These are phyloP conservation scores for Silurus aristotelis DNA, from an alignment of 2,797 vertebrate species.

Conservation along the genomic window DNA sequence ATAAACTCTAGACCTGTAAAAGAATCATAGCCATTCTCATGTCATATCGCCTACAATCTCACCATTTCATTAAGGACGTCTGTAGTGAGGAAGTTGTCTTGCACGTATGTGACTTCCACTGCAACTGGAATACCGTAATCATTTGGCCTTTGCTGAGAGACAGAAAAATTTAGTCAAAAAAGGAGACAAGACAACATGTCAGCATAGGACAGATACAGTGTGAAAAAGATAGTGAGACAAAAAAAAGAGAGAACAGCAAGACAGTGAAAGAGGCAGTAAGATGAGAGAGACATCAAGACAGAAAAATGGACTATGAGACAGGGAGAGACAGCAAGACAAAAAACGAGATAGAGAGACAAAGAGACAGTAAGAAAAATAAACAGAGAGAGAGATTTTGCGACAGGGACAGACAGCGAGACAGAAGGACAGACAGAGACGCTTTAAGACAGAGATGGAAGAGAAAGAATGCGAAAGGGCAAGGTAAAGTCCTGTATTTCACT, in stretches of 20 bases:
- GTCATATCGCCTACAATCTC: background rate
- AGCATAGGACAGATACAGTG: background rate
- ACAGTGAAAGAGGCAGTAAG: background rate
- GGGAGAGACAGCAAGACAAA: background rate
- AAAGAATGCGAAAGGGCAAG: background rate
- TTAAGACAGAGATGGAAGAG: background rate
- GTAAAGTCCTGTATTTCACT: background rate
- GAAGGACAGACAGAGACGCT: background rate
- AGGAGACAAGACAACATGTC: background rate
- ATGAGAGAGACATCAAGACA: background rate
- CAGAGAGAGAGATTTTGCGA: too few species aligned
- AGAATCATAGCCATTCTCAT: background rate
- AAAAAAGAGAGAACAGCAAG: background rate
- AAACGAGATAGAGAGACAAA: background rate
- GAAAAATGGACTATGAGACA: background rate
- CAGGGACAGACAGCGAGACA: background rate
- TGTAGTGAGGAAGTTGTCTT: slow-evolving; percentile 94
- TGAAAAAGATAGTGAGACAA: background rate
- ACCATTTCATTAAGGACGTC: slow-evolving; percentile 96
- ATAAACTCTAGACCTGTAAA: background rate
- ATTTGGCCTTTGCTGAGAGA: slow-evolving; percentile 87
- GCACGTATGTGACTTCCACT: slow-evolving; percentile 92
- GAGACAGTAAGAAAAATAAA: background rate
- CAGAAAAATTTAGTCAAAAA: background rate
- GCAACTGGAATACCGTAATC: slow-evolving; percentile 96